Evolutionary conservation across 2,888 invertebrate species (phyloP).

Genomic region (Nomada flava): DNA sequence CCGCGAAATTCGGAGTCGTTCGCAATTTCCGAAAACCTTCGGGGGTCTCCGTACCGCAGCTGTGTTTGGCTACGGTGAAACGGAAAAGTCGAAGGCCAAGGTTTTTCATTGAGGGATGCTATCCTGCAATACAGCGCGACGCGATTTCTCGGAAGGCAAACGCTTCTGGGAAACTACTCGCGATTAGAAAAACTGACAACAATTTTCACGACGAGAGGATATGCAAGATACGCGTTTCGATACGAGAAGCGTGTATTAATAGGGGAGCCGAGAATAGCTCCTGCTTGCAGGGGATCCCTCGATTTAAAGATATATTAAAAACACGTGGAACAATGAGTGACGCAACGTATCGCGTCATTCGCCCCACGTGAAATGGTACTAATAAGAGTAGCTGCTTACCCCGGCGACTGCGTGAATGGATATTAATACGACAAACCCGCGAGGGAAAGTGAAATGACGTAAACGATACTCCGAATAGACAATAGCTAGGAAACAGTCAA

Average conservation of each 20-base stretch:
- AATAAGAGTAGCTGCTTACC: neutral
- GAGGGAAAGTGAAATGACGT: constrained; percentile 2
- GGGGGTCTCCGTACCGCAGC: no score
- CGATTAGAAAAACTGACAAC: no score
- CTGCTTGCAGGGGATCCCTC: neutral
- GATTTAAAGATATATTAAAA: constrained; percentile 29
- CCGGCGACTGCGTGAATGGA: neutral
- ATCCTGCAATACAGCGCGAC: no score
- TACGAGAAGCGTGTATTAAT: constrained; percentile 21
- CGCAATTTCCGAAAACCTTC: no score
- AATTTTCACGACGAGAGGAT: no score
- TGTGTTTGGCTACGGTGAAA: no score
- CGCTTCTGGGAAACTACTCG: no score
- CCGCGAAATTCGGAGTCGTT: no score
- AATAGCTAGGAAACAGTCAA: neutral
- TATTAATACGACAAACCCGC: neutral
- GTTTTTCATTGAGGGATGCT: no score
- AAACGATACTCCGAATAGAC: neutral
- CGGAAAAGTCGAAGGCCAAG: no score
- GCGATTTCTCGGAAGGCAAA: no score
- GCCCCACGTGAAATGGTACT: constrained; percentile 2
- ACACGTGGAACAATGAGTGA: constrained; percentile 21
- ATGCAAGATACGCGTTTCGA: no score
- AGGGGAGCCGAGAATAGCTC: neutral
- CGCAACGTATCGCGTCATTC: constrained; percentile 35